Conservation (phyloP, 2,888 invertebrate genomes). For the Ectemnius cavifrons region DNA sequence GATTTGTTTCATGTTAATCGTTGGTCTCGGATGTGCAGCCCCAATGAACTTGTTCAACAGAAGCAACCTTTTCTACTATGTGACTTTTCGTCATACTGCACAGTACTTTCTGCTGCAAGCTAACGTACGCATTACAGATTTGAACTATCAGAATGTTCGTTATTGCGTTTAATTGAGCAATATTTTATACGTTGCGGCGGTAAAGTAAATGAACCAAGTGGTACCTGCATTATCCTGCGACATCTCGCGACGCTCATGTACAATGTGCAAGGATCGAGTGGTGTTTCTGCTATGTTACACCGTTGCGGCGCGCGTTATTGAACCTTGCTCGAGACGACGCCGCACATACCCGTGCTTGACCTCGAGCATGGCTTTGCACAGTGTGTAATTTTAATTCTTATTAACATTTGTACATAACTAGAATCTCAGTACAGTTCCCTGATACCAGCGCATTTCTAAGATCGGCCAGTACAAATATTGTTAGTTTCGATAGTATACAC, state of each 20-base stretch:
- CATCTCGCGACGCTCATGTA: constrained; percentile 14
- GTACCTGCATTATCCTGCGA: constrained; percentile 14
- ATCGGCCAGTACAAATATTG: constrained; percentile 74
- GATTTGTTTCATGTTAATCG: too few relatives aligned
- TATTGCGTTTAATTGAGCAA: constrained; percentile 54
- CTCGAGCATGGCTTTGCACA: constrained; percentile 39
- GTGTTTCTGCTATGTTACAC: constrained; percentile 22
- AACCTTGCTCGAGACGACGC: constrained; percentile 39
- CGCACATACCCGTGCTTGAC: constrained; percentile 7
- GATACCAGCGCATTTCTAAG: constrained; percentile 74
- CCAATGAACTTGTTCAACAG: constrained; percentile 3
- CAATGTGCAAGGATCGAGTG: constrained; percentile 30
- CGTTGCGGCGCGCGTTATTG: constrained; percentile 28
- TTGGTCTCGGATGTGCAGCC: too few relatives aligned
- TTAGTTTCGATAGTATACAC: constrained; percentile 74
- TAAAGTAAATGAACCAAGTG: constrained; percentile 30
- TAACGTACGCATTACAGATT: constrained; percentile 27
- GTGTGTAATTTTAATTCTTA: constrained; percentile 43
- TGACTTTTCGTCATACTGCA: constrained; percentile 28
- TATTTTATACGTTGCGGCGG: constrained; percentile 35
- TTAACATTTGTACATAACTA: constrained; percentile 59
- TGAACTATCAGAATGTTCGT: constrained; percentile 40
- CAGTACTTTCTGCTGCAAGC: constrained; percentile 25
- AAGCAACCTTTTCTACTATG: constrained; percentile 39
- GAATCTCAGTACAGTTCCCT: constrained; percentile 68